These are phyloP conservation scores for Centruroides vittatus DNA, from an alignment of 1,140 invertebrate genomes.

Conservation along the genomic window DNA sequence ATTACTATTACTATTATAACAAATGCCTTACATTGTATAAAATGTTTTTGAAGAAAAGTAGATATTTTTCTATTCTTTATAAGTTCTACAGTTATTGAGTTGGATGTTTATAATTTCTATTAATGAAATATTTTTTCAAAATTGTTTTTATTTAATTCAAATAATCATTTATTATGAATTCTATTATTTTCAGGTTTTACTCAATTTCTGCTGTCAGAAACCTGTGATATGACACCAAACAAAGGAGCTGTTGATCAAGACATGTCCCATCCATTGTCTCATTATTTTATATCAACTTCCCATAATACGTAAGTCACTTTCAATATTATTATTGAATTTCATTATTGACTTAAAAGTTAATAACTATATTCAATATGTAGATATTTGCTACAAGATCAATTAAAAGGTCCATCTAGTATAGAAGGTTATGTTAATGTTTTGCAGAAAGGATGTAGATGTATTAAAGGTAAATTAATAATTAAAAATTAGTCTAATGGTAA, in stretches of 20 bases:
- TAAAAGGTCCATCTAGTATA: conserved; percentile 39
- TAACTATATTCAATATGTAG: conserved; percentile 18
- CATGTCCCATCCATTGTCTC: conserved; percentile 36
- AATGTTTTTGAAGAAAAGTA: no score
- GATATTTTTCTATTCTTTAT: no score
- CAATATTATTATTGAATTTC: background rate
- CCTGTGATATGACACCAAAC: conserved; percentile 42
- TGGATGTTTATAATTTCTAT: no score
- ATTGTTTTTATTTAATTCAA: no score
- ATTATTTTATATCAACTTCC: conserved; percentile 41
- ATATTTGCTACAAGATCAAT: conserved; percentile 41
- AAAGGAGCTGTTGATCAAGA: conserved; percentile 32
- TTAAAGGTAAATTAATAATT: conserved; percentile 29
- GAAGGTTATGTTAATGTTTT: conserved; percentile 38
- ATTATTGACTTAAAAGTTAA: background rate
- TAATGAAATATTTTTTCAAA: no score
- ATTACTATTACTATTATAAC: no score
- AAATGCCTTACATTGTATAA: no score
- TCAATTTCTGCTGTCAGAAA: conserved; percentile 39
- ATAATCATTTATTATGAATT: no score
- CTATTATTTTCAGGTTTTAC: conserved; percentile 36
- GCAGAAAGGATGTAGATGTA: conserved; percentile 32
- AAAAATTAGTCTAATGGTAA: background rate
- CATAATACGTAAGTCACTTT: conserved; percentile 32
- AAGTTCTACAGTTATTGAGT: no score